Conservation (phyloP, 2,113 vertebrate species). For the Hoplias malabaricus region DNA sequence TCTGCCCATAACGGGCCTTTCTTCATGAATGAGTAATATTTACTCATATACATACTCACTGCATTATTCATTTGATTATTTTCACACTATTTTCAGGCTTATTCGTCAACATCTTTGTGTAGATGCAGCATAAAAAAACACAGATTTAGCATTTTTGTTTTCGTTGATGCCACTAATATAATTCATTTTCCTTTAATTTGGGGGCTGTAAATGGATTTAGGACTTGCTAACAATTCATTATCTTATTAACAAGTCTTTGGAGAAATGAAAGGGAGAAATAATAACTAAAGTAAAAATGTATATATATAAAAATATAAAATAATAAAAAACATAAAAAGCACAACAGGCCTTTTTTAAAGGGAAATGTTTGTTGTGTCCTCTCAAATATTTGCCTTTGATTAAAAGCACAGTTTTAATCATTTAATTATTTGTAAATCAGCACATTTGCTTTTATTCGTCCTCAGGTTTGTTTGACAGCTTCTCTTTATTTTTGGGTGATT, state of each 20-base stretch:
- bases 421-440: background rate
- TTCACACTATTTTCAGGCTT: background rate
- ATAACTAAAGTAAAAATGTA: background rate
- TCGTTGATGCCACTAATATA: background rate
- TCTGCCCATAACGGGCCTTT: background rate
- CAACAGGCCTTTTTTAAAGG: background rate
- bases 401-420: background rate
- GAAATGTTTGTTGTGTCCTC: background rate
- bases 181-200: background rate
- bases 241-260: background rate
- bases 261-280: background rate
- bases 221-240: background rate
- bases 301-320: background rate
- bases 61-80: background rate
- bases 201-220: background rate
- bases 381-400: background rate
- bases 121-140: background rate
- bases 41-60: background rate
- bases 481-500: background rate
- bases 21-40: background rate
- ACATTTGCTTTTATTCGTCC: background rate
- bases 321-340: background rate
- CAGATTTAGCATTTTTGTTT: background rate
- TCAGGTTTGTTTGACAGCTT: background rate
- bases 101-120: too few relatives aligned